A percentile compares a stretch with the other conserved stretches of the same genome.
Evolutionary conservation across 2,888 invertebrate genomes (phyloP).

Genomic region (Ormyrus rosae): DNA sequence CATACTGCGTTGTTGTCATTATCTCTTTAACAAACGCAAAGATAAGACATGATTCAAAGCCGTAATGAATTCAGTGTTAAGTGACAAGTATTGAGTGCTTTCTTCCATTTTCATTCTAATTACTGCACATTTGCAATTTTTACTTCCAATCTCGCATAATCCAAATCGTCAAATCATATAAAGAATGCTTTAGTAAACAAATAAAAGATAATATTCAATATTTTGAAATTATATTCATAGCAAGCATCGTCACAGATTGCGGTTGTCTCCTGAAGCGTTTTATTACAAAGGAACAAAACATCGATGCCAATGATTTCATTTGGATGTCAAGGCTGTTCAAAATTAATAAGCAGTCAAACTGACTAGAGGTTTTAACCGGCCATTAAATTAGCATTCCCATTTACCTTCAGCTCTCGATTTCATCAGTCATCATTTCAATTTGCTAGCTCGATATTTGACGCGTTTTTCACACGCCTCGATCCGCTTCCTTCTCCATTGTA

Average conservation of each 20-base stretch:
- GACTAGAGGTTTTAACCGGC: not conserved
- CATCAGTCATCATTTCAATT: conserved; percentile 18
- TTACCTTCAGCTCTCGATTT: conserved; percentile 15
- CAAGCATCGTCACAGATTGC: no score
- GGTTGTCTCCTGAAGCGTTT: no score
- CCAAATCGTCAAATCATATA: no score
- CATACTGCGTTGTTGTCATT: not conserved
- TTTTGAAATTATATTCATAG: no score
- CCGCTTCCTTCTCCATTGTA: not conserved
- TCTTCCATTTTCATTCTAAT: no score
- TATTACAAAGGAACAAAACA: no score
- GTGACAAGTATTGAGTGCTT: no score
- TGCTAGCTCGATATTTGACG: not conserved
- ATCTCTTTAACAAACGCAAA: conserved; percentile 5
- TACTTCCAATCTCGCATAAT: no score
- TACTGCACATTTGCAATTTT: no score
- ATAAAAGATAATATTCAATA: no score
- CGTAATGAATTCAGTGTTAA: not conserved
- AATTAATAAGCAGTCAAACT: not conserved
- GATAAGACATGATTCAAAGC: conserved; percentile 11
- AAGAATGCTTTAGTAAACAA: no score
- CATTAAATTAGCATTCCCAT: conserved; percentile 36
- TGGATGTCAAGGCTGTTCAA: not conserved
- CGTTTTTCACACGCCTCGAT: not conserved
- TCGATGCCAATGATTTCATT: no score